Evolutionary conservation across 2,113 vertebrate species (phyloP).

Genomic region (Aldabrachelys gigantea): DNA sequence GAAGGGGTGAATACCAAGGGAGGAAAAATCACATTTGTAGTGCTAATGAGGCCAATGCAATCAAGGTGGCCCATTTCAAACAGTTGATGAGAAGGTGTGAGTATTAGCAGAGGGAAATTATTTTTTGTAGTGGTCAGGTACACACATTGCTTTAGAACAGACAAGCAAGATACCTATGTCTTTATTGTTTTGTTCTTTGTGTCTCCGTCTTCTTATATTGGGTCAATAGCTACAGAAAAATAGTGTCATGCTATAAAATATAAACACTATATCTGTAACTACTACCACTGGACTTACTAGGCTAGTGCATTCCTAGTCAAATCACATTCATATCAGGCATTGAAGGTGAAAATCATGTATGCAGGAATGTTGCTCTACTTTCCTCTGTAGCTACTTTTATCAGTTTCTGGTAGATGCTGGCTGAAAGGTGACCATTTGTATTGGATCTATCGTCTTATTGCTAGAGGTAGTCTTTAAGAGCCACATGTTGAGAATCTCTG

Average conservation of each 20-base stretch:
- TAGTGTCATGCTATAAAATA: background rate
- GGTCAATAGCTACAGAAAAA: background rate
- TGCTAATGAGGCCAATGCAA: too few relatives aligned
- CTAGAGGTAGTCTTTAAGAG: background rate
- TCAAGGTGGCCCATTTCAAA: too few relatives aligned
- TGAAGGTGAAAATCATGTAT: background rate
- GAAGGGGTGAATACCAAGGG: too few relatives aligned
- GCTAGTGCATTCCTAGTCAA: background rate
- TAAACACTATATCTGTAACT: background rate
- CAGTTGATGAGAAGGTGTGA: too few relatives aligned
- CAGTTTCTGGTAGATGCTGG: fast-evolving
- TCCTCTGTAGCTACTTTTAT: background rate
- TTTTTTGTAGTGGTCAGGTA: background rate
- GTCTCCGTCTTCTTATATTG: background rate
- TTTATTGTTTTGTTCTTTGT: background rate
- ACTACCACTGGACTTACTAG: background rate
- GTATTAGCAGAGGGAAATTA: too few relatives aligned
- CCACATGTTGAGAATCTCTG: background rate
- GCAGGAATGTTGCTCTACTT: background rate
- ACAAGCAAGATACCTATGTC: background rate
- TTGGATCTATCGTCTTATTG: background rate
- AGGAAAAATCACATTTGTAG: too few relatives aligned
- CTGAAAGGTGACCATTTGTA: fast-evolving
- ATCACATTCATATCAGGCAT: background rate
- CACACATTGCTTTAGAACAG: background rate